Percentiles rank a stretch among this genome's conserved stretches.
Evolutionary conservation across 1,140 invertebrate species (phyloP).

Genomic region (Cydia fagiglandana): DNA sequence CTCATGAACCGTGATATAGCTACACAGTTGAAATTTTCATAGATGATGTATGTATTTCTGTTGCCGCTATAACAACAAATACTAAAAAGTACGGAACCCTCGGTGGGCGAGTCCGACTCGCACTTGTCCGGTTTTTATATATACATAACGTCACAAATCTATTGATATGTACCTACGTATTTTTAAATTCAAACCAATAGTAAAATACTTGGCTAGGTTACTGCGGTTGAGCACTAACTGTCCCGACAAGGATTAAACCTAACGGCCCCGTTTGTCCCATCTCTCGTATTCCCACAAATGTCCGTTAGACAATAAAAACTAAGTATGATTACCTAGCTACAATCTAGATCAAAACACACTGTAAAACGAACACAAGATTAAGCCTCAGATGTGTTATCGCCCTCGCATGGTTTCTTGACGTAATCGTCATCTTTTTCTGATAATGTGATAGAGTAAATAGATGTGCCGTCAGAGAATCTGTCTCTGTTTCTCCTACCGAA

Average conservation of each 20-base stretch:
- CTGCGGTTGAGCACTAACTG: neutral
- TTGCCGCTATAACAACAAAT: too few relatives aligned
- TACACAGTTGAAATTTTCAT: too few relatives aligned
- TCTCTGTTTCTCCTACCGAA: constrained; percentile 67
- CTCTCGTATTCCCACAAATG: constrained; percentile 7
- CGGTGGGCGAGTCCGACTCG: too few relatives aligned
- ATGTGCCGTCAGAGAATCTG: constrained; percentile 71
- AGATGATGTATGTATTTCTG: too few relatives aligned
- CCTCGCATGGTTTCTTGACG: constrained; percentile 60
- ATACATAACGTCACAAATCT: neutral
- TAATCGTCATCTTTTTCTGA: constrained; percentile 72
- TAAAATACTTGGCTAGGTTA: neutral
- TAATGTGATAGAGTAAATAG: constrained; percentile 75
- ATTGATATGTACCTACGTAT: neutral
- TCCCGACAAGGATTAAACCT: constrained; percentile 10
- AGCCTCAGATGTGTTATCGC: constrained; percentile 76
- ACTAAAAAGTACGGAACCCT: too few relatives aligned
- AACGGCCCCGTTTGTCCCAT: neutral
- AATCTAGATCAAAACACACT: constrained; percentile 25
- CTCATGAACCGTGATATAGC: too few relatives aligned
- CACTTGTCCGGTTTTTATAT: neutral
- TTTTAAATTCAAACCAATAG: neutral
- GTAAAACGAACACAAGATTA: constrained; percentile 39
- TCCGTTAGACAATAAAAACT: constrained; percentile 16
- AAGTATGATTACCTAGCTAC: constrained; percentile 21